A percentile compares a stretch with the other conserved stretches of the same genome.
These are phyloP conservation scores for Lissonota sp. DNA, from an alignment of 2,888 invertebrate species.

Conservation along the genomic window DNA sequence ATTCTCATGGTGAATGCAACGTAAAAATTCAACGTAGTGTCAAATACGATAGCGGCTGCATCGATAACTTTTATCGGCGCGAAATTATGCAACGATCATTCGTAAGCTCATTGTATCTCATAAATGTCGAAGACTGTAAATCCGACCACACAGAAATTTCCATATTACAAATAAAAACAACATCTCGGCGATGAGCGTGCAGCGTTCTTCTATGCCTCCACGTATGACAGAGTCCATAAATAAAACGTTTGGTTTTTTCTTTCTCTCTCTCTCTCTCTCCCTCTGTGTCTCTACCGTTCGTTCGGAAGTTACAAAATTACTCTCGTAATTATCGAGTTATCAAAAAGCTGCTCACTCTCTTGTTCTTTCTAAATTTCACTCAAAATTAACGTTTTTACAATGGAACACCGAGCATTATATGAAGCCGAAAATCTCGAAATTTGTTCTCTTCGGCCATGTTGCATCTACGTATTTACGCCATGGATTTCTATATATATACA, in stretches of 20 bases:
- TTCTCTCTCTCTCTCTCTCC: not conserved
- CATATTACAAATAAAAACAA: constrained; percentile 69
- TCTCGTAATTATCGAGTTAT: constrained; percentile 6
- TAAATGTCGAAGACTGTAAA: constrained; percentile 50
- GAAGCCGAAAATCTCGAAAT: constrained; percentile 66
- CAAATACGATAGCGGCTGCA: constrained; percentile 42
- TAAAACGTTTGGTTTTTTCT: constrained; percentile 39
- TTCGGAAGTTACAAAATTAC: constrained; percentile 16
- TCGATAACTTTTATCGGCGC: constrained; percentile 25
- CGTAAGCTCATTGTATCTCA: constrained; percentile 54
- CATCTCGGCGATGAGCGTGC: constrained; percentile 59
- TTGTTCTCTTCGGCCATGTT: constrained; percentile 78
- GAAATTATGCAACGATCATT: constrained; percentile 42
- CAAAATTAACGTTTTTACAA: constrained; percentile 12
- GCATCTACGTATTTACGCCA: constrained; percentile 80
- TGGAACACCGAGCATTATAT: constrained; percentile 28
- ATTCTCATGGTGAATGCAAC: constrained; percentile 47
- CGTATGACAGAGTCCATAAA: constrained; percentile 56
- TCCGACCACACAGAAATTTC: constrained; percentile 59
- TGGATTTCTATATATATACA: constrained; percentile 49
- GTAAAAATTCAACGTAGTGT: constrained; percentile 27
- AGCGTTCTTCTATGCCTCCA: constrained; percentile 49
- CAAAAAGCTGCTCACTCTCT: constrained; percentile 19
- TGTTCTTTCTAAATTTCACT: constrained; percentile 39
- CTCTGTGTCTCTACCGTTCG: not conserved